Evolutionary conservation across 2,113 vertebrate species (phyloP), one percentile per base, ranked within the genome.

Genomic region (Pyrgilauda ruficollis): DNA sequence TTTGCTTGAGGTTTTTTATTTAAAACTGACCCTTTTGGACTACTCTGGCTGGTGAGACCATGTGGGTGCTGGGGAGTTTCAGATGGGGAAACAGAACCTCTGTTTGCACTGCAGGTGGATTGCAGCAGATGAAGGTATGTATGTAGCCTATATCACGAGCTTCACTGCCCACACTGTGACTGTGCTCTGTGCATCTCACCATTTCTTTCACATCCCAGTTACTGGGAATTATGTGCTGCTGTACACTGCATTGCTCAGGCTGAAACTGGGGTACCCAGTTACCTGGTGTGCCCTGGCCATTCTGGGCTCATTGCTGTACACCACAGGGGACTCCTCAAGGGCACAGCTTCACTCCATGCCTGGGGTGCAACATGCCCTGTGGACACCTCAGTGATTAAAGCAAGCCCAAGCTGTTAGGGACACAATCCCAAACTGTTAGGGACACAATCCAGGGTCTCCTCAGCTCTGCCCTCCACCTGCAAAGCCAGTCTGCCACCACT

Each of bases 151-250:
- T 26, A 30, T 49, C 31, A n/a, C 0, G 0, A 28, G 15, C 37
- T 62, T 59, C n/a, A 16, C 76, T 33, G 5, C 47, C 33, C 12
- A 4, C 30, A 13, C 26, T 58, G 3, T 15, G 43, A 15, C 31
- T 78, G 1, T 16, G 9, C 10, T 47, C 33, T 61, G 37, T 55
- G 23, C 24, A 23, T 41, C 63, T 56, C 50, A 49, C n/a, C 20
- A 5, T 0, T n/a, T 72, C 56, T 82, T 85, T 52, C 24, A 22
- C 2, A 0, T 26, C 14, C 1, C 12, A 37, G 15, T 39, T 52
- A 6, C 10, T 44, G 62, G 46, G 31, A 49, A 30, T 68, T 43
- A 33, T 50, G 7, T 92, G n/a, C 37, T 73, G 43, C 69, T 28
- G 22, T n/a, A 33, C 37, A 15, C 31, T 41, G 28, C 35, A 10